Evolutionary conservation across 2,797 vertebrate genomes (phyloP).

Genomic region (Garrulus glandarius): DNA sequence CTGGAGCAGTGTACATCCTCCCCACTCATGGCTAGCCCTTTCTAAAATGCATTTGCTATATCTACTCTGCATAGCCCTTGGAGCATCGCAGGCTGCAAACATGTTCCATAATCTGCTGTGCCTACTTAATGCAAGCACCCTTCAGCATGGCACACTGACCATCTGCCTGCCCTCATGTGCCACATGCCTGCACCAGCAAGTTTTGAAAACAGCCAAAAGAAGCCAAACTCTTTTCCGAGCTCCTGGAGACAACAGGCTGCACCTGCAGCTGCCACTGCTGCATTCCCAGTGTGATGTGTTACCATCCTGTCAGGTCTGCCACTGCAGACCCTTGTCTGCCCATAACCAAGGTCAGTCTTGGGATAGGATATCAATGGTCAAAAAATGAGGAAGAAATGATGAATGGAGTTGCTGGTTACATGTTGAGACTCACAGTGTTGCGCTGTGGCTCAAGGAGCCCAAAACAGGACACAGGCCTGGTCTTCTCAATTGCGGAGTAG

Average conservation of each 20-base stretch:
- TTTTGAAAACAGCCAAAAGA: neutral
- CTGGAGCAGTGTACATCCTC: neutral
- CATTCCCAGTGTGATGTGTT: neutral
- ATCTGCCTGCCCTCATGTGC: neutral
- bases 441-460: neutral
- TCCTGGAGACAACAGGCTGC: neutral
- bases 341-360: neutral
- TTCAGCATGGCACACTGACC: neutral
- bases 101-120: neutral
- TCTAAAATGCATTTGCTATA: neutral
- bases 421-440: neutral
- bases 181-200: neutral
- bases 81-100: fast-evolving
- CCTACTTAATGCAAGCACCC: neutral
- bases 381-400: neutral
- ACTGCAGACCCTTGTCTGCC: neutral
- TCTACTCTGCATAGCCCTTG: neutral
- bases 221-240: neutral
- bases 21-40: neutral
- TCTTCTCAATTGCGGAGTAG: fast-evolving
- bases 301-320: neutral
- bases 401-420: fast-evolving
- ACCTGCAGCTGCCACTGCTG: neutral
- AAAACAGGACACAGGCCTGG: neutral
- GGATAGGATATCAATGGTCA: neutral